A percentile compares a stretch with the other conserved stretches of the same genome.
Evolutionary conservation across 1,140 invertebrate genomes (phyloP).

Genomic region (Bicyclus anynana): DNA sequence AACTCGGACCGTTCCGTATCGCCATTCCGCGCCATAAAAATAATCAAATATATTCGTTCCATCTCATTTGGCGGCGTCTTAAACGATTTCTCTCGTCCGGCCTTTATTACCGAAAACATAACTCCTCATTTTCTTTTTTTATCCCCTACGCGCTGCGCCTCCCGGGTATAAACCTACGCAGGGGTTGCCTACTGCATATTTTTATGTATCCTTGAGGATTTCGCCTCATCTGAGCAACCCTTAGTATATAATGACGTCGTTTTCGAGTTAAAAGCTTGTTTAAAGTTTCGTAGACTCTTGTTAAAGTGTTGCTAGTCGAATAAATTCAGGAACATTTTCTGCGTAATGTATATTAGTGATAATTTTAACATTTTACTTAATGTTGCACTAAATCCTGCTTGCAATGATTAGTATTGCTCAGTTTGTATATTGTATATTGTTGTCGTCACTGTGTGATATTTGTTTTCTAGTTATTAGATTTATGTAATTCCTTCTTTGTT

Average conservation of each 20-base stretch:
- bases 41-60: slow-evolving; percentile 77
- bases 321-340: slow-evolving; percentile 1
- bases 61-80: slow-evolving; percentile 75
- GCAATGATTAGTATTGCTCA: too few relatives aligned
- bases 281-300: slow-evolving; percentile 17
- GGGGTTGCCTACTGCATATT: slow-evolving; percentile 67
- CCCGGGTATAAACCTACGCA: slow-evolving; percentile 46
- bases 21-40: slow-evolving; percentile 73
- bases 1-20: slow-evolving; percentile 61
- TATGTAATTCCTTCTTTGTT: too few relatives aligned
- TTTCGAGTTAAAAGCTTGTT: slow-evolving; percentile 22
- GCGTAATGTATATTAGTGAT: not conserved
- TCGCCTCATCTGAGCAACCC: slow-evolving; percentile 45
- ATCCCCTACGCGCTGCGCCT: slow-evolving; percentile 64
- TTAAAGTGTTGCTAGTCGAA: not conserved
- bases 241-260: slow-evolving; percentile 31
- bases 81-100: slow-evolving; percentile 76
- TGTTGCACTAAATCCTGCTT: too few relatives aligned
- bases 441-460: too few relatives aligned
- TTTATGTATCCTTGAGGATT: slow-evolving; percentile 55
- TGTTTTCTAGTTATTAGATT: too few relatives aligned
- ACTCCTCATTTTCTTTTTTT: slow-evolving; percentile 77
- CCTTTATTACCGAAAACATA: slow-evolving; percentile 76
- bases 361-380: not conserved
- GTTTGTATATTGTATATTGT: too few relatives aligned